A percentile compares a stretch with the other conserved stretches of the same genome.
phyloP scores from a whole-genome alignment of 1,140 invertebrate species.

The Marisa cornuarietis region DNA sequence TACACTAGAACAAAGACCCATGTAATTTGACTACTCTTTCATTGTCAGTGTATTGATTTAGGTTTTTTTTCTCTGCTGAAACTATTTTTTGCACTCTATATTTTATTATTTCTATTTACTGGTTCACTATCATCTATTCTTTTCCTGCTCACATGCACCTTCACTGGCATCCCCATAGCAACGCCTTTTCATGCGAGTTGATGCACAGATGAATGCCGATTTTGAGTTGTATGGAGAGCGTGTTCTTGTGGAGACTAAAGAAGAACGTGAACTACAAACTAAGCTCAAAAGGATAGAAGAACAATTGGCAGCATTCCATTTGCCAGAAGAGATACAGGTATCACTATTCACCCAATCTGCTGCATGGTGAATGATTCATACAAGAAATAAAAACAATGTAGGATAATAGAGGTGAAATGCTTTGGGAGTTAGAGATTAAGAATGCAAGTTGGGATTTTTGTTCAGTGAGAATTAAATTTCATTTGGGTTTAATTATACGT shows the following conservation, averaged over 20 bases:
- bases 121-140: background rate
- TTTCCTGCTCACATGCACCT: conserved; percentile 8
- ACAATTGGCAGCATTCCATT: conserved; percentile 43
- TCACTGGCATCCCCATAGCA: conserved; percentile 29
- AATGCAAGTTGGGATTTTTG: no score
- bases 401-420: no score
- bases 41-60: background rate
- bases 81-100: background rate
- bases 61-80: background rate
- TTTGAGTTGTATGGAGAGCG: conserved; percentile 52
- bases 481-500: no score
- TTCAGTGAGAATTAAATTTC: no score
- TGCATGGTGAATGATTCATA: no score
- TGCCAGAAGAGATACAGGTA: conserved; percentile 44
- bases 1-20: no score
- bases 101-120: background rate
- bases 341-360: no score
- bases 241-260: conserved; percentile 53
- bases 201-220: conserved; percentile 29
- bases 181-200: conserved; percentile 44
- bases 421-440: no score
- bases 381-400: no score
- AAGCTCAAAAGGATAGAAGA: conserved; percentile 52
- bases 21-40: no score
- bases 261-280: conserved; percentile 49